Base-by-base conservation (phyloP, 2,797 vertebrate genomes). In the Vireo griseus region DNA sequence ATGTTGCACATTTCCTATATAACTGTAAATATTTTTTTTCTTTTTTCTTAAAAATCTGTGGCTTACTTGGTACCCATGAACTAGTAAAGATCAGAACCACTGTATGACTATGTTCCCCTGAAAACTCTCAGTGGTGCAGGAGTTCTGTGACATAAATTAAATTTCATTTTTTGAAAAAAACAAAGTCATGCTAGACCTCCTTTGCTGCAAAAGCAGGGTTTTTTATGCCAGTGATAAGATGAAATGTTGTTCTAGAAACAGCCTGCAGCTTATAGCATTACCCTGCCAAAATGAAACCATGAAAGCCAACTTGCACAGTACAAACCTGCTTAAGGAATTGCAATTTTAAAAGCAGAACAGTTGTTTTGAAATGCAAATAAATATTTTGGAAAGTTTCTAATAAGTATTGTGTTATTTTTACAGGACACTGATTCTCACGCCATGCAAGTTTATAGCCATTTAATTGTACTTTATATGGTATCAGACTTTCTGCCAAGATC, bases 381-480 rank as follows among this genome's bases (percentile, higher is more conserved):
- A 73, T 82, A 68, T 89, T 94, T 87, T 83, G 76, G 48, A 92
- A 92, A 63, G 67, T 72, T 90, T 88, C 78, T 86, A 68, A 83
- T 48, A 94, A 93, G 73, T 57, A 87, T 37, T 91, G 14, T 81
- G 55, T 83, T 95, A 67, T 84, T 96, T 94, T 96, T 92, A 89
- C 63, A 88, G 73, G 80, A 95, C 81, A 77, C 57, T 40, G 75
- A 72, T 94, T 96, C 96, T 96, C 92, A 90, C 11, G 25, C 75
- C 86, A 90, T 89, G 66, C 82, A 91, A 94, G 66, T 95, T 95
- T 94, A 96, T 77, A 96, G 80, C 80, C 91, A 66, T 95, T 94
- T 96, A 93, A 96, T 95, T 92, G 57, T 87, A 37, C 92, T 96
- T 96, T 92, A 91, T 95, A 92, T 74, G 89, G 92, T 91, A 92